Evolutionary conservation across 2,113 vertebrate genomes (phyloP).

Genomic region (Lamprotornis superbus): DNA sequence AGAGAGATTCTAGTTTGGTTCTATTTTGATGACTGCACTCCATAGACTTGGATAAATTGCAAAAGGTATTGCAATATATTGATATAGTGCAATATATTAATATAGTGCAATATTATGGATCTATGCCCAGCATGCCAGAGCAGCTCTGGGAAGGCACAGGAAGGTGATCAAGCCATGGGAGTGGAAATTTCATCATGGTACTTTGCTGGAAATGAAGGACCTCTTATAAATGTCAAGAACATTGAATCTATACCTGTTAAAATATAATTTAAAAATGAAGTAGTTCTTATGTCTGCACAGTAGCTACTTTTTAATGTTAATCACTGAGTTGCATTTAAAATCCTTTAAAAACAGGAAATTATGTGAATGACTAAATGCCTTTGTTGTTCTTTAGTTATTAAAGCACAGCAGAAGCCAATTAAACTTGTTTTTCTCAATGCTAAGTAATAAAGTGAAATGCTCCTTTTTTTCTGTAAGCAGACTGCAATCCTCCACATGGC

Average conservation of each 20-base stretch:
- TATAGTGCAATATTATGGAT: not conserved
- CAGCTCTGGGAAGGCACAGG: not conserved
- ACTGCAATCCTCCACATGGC: not conserved
- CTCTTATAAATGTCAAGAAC: slow-evolving; percentile 57
- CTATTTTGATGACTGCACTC: not conserved
- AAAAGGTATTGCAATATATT: not conserved
- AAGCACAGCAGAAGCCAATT: slow-evolving; percentile 65
- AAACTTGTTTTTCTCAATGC: slow-evolving; percentile 49
- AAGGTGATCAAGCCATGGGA: not conserved
- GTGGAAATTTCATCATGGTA: not conserved
- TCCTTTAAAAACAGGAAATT: slow-evolving; percentile 61
- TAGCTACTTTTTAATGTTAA: slow-evolving; percentile 61
- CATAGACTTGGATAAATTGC: not conserved
- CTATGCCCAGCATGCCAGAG: not conserved
- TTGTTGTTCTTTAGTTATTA: slow-evolving; percentile 66
- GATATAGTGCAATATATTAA: not conserved
- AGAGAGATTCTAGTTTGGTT: not conserved
- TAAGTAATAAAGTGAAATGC: slow-evolving; percentile 41
- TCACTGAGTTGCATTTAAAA: slow-evolving; percentile 50
- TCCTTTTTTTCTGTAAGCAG: not conserved
- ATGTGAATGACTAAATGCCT: slow-evolving; percentile 53
- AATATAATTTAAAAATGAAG: slow-evolving; percentile 64
- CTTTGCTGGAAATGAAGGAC: slow-evolving; percentile 27
- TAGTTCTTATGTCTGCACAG: slow-evolving; percentile 47
- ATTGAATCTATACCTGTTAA: slow-evolving; percentile 47